A percentile compares a stretch with the other conserved stretches of the same genome.
Evolutionary conservation across 2,888 invertebrate species (phyloP).

Genomic region (Isoperla grammatica): DNA sequence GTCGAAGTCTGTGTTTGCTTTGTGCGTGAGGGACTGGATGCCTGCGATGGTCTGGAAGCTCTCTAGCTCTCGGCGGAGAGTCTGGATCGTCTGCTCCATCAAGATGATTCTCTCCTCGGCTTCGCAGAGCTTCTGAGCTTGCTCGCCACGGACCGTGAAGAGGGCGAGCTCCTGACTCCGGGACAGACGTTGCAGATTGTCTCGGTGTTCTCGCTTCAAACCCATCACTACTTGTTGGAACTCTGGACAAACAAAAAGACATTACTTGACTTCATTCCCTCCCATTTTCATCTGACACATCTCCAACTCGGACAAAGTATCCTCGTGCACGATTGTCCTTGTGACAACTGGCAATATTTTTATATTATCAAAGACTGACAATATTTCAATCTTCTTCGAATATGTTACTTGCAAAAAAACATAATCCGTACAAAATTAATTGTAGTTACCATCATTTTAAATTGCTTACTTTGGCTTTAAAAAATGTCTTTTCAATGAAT

Average conservation of each 20-base stretch:
- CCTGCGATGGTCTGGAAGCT: conserved; percentile 53
- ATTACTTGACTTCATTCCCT: no score
- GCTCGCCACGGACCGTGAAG: conserved; percentile 41
- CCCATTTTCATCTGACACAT: no score
- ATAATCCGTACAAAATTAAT: no score
- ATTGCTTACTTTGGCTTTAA: no score
- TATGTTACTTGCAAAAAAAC: no score
- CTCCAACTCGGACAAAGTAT: no score
- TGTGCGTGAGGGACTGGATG: conserved; percentile 50
- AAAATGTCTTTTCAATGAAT: no score
- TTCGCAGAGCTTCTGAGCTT: conserved; percentile 41
- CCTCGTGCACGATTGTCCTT: no score
- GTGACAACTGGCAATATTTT: no score
- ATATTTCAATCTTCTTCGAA: no score
- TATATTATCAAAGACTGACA: no score
- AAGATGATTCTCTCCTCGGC: conserved; percentile 43
- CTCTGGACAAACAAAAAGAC: conserved; percentile 32
- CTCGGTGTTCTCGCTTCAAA: conserved; percentile 44
- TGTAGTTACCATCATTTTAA: no score
- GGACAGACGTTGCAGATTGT: conserved; percentile 41
- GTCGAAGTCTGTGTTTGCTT: conserved; percentile 49
- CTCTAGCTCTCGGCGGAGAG: conserved; percentile 50
- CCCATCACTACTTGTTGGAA: conserved; percentile 41
- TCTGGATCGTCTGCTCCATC: conserved; percentile 41
- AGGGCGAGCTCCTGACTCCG: conserved; percentile 38